Conservation (phyloP, 2,888 invertebrate genomes). For the Sialis fuliginosa region DNA sequence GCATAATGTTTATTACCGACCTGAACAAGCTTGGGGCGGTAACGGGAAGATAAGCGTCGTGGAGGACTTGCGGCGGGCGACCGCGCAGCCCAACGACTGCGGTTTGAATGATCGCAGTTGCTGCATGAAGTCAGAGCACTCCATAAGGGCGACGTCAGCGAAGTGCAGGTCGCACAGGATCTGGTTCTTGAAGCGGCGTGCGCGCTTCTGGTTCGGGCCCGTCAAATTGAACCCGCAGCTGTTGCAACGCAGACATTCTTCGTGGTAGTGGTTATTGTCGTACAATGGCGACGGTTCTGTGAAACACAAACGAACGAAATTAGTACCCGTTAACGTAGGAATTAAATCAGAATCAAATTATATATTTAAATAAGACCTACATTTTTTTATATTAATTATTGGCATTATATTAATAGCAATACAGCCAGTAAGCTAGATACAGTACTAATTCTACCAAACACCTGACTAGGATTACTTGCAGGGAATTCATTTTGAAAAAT, state of each 20-base stretch:
- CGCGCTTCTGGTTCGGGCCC: conserved; percentile 61
- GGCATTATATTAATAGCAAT: no score
- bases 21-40: conserved; percentile 88
- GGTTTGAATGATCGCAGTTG: conserved; percentile 91
- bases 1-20: conserved; percentile 30
- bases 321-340: no score
- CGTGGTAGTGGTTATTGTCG: conserved; percentile 93
- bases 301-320: no score
- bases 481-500: no score
- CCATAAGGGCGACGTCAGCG: conserved; percentile 92
- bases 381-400: no score
- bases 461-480: no score
- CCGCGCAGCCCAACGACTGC: conserved; percentile 87
- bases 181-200: conserved; percentile 59
- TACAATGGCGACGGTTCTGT: conserved; percentile 80
- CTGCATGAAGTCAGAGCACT: conserved; percentile 95
- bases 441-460: no score
- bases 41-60: conserved; percentile 86
- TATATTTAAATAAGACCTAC: no score
- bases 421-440: no score
- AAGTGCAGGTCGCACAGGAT: conserved; percentile 93
- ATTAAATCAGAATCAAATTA: no score
- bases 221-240: conserved; percentile 86
- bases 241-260: conserved; percentile 93
- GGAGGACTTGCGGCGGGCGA: conserved; percentile 81